phyloP scores from a whole-genome alignment of 1,140 invertebrate genomes.

The Drosophila guanche region DNA sequence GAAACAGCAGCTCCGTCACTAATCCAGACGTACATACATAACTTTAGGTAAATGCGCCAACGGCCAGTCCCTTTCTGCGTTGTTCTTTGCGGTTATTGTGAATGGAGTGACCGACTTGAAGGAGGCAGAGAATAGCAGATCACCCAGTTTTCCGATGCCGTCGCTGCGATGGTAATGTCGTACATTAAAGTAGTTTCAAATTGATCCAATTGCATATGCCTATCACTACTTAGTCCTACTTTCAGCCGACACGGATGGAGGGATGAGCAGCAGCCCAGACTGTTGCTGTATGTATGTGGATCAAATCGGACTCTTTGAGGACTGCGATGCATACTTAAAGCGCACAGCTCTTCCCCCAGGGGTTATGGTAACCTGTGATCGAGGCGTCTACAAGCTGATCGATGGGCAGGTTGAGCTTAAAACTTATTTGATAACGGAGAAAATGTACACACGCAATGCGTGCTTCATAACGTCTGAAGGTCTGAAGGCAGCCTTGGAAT shows the following conservation, averaged over 20 bases:
- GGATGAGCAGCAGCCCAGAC: background rate
- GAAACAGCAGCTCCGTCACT: no score
- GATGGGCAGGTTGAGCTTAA: conserved; percentile 23
- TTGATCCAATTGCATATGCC: background rate
- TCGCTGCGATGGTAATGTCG: conserved; percentile 15
- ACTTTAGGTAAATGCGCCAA: conserved; percentile 13
- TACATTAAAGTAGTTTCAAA: no score
- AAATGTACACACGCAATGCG: fast-evolving
- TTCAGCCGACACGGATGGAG: conserved; percentile 5
- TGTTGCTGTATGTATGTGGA: conserved; percentile 20
- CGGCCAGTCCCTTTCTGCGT: conserved; percentile 6
- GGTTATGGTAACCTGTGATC: conserved; percentile 13
- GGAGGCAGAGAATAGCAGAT: conserved; percentile 8
- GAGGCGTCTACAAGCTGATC: conserved; percentile 23
- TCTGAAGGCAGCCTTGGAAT: background rate
- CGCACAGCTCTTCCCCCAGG: background rate
- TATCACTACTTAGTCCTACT: no score
- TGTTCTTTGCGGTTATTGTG: conserved; percentile 30
- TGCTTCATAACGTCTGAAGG: conserved; percentile 6
- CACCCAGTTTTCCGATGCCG: conserved; percentile 24
- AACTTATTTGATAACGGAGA: background rate
- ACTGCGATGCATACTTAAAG: conserved; percentile 3
- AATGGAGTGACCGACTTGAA: background rate
- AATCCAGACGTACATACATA: no score
- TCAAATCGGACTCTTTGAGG: background rate